Base-by-base conservation (phyloP, 2,888 invertebrate genomes). In the Agonopterix subpropinquella region DNA sequence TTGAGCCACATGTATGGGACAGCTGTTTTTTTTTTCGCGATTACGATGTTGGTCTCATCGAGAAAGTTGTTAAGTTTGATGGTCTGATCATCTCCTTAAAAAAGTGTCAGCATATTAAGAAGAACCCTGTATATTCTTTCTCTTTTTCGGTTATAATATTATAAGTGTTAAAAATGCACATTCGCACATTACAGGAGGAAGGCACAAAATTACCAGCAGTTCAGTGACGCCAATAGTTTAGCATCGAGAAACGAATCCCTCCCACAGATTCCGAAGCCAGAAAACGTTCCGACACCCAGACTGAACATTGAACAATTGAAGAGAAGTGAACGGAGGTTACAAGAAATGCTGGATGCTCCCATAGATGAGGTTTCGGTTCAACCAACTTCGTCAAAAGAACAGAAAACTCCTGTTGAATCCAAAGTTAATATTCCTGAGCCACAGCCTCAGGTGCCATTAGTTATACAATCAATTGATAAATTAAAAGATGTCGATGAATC, bases 381-480 rank as follows among this genome's bases (percentile, higher is more conserved):
- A 57, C 59, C 69, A 1, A 48, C 49, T 7, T 50, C 62, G 5
- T 61, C 73, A 11, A 65, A 56, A 43, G 69, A 56, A 2, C 64
- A 67, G 11, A 50, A 53, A 11, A 50, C 56, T 10, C 41, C 47
- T 1, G 28, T 7, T 7, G 64, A 72, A 45, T 51, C 78, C 10
- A 58, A 72, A 43, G 53, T 80, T 41, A 67, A 79, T 48, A 57
- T 80, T 18, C 53, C 71, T 8, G 36, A 59, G 37, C 56, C 62
- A 2, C 77, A 80, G 45, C 55, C 66, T 7, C 58, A 61, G 11
- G 49, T 63, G 11, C 74, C 84, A 3, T 78, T 84, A 53, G 76
- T 85, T 1, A 83, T 88, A 53, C 84, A 86, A 64, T 81, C 83
- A 1, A 80, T 82, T 53, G 84, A 87, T 51, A 84, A 83, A 61